Base-by-base conservation (phyloP, 2,888 invertebrate genomes). In the Marronus borbonicus region DNA sequence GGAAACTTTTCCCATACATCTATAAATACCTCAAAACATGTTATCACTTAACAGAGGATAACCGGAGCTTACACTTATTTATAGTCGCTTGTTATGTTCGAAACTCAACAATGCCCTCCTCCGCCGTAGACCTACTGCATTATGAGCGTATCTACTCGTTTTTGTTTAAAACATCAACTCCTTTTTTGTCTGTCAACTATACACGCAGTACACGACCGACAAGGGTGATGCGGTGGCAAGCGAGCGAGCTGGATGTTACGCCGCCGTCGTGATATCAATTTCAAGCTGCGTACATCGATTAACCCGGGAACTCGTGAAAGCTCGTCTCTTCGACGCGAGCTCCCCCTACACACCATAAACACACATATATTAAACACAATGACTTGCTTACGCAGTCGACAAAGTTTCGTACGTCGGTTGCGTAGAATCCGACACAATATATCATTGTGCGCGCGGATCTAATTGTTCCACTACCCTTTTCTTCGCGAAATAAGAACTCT, bases 331-430 rank as follows among this genome's bases (percentile, higher is more conserved):
- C 68, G 50, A 68, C 68, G 68, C 55, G 55, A 20, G 28, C 50
- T 68, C 68, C 68, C 50, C 68, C 14, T 68, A 20, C 55, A 20
- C 55, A 58, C 55, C 55, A 50, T 68, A 68, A 68, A 68, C 68
- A 68, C 68, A 68, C 68, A 68, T 68, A 68, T 68, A 68, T 68
- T 68, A 68, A 68, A 68, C 68, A 68, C 68, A 68, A 68, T 68
- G 68, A 68, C 68, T 68, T 68, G 68, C 68, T 68, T 68, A 68
- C 68, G 68, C 50, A 68, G 68, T 28, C 50, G 68, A 68, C 50
- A 68, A 68, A 68, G 50, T 68, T 68, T 68, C 3, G 68, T 68
- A 50, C 28, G 68, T 52, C 31, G 50, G 24, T 68, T 68, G 68
- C 68, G 68, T 68, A 68, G 52, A 28, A 68, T 68, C 50, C 68